Base-by-base conservation (phyloP, 2,113 vertebrate species). In the Platysteira castanea region DNA sequence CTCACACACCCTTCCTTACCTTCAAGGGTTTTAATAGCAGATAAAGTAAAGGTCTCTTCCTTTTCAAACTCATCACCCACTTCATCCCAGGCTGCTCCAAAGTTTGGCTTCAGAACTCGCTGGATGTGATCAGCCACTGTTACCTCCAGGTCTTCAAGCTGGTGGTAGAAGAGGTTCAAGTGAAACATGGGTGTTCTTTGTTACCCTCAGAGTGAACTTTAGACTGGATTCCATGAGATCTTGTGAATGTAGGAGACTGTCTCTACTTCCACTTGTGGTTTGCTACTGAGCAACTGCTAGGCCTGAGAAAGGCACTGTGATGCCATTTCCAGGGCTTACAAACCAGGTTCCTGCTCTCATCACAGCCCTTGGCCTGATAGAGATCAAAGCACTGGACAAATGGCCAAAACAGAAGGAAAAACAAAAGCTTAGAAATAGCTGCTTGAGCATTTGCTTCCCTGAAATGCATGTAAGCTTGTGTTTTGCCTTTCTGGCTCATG, bases 111-210 rank as follows among this genome's bases (percentile, higher is more conserved):
- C 96, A 98, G 96, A 93, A 98, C 98, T 71, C 98, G 98, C 53
- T 98, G 98, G 86, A 98, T 98, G 93, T 98, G 98, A 90, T 98
- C 98, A 30, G 97, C 98, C 54, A 98, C 95, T 2, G 98, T 98
- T 61, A 98, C 97, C 92, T 98, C 98, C 39, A 98, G 91, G 70
- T 98, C 98, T 96, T 98, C 98, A 54, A 98, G 97, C 98, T 98
- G 87, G 50, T 47, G 53, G 85, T 12, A 83, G 84, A 93, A 90
- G 42, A 56, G 21, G 86, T 61, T 82, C 33, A 52, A 49, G 27
- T 93, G 69, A 94, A 85, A 91, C 10, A 22, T 2, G 1, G 33
- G 27, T 79, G 23, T 24, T 84, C 42, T 50, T 28, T 59, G 44
- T 52, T 53, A 41, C 63, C 54, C 68, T 28, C 39, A n/a, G 26